Evolutionary conservation across 2,113 vertebrate genomes (phyloP).

Genomic region (Sturnira hondurensis): DNA sequence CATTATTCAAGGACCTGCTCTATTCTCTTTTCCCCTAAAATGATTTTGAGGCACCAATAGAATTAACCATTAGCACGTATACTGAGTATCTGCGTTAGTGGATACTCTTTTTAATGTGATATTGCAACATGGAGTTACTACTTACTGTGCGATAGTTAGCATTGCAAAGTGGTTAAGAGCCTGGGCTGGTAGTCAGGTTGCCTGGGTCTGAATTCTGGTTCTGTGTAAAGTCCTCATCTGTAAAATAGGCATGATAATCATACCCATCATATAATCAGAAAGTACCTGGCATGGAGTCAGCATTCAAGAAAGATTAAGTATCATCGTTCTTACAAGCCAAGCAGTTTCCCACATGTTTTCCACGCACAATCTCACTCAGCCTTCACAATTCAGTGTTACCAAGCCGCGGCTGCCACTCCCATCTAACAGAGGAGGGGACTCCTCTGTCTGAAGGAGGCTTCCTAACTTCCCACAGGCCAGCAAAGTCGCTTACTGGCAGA

Average conservation of each 20-base stretch:
- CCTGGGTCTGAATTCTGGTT: neutral
- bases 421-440: neutral
- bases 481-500: neutral
- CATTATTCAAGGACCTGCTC: neutral
- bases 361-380: neutral
- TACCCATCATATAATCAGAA: neutral
- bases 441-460: neutral
- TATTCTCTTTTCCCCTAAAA: neutral
- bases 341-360: neutral
- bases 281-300: neutral
- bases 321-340: neutral
- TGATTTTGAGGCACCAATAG: neutral
- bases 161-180: neutral
- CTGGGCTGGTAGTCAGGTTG: neutral
- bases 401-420: neutral
- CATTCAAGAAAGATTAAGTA: neutral
- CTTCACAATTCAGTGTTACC: neutral
- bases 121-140: neutral
- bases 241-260: neutral
- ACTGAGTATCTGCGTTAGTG: neutral
- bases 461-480: neutral
- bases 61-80: neutral
- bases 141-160: neutral
- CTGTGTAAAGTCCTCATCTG: neutral
- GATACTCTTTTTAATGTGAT: neutral